Percentiles rank a stretch among this genome's conserved stretches.
phyloP scores from a whole-genome alignment of 2,888 invertebrate genomes.

The Dysmachus trigonus region DNA sequence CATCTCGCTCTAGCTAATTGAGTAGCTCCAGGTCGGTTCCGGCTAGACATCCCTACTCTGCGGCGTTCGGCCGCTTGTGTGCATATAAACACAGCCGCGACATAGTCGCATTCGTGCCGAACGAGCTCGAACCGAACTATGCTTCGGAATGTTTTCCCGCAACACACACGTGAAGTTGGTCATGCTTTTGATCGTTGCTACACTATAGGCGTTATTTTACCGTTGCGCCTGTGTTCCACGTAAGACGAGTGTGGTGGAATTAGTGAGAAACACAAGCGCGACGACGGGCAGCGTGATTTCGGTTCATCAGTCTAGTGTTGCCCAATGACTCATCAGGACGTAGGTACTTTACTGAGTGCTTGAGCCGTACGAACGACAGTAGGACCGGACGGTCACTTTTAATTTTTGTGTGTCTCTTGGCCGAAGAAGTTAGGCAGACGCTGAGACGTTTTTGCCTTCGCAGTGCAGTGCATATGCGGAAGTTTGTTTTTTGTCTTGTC shows the following conservation, averaged over 20 bases:
- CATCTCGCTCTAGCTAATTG: background rate
- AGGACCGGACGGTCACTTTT: slow-evolving; percentile 29
- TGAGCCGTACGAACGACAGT: slow-evolving; percentile 27
- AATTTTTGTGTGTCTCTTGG: slow-evolving; percentile 8
- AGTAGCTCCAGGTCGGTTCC: background rate
- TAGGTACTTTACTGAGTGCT: slow-evolving; percentile 21
- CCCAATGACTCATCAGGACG: slow-evolving; percentile 49
- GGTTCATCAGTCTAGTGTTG: slow-evolving; percentile 49
- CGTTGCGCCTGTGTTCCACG: background rate
- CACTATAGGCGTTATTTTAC: background rate
- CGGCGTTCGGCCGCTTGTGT: background rate
- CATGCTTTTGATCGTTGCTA: background rate
- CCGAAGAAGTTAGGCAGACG: background rate
- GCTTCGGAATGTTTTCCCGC: slow-evolving; percentile 34
- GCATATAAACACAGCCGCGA: slow-evolving; percentile 24
- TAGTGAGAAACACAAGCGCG: slow-evolving; percentile 41
- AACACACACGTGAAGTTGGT: background rate
- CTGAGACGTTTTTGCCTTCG: background rate
- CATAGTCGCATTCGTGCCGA: background rate
- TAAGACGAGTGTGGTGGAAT: background rate
- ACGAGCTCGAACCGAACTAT: background rate
- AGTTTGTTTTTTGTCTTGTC: background rate
- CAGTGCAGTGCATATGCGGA: slow-evolving; percentile 9
- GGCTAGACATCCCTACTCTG: slow-evolving; percentile 16
- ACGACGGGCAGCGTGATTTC: slow-evolving; percentile 45